These are phyloP conservation scores for Urophycis tenuis DNA, from an alignment of 2,797 vertebrate genomes.

Conservation along the genomic window DNA sequence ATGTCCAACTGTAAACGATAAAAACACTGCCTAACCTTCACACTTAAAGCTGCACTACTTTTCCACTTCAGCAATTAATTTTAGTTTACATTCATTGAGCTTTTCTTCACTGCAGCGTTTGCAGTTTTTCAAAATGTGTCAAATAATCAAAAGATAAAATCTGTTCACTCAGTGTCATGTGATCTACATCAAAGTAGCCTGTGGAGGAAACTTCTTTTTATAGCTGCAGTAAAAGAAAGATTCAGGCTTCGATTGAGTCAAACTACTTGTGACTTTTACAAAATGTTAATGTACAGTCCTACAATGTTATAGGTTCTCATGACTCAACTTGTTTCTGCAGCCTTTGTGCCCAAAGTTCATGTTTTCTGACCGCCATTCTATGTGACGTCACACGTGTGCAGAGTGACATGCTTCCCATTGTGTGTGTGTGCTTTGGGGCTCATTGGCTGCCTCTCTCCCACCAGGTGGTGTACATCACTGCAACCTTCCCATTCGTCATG, in stretches of 20 bases:
- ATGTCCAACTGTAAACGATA: background rate
- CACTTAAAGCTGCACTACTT: background rate
- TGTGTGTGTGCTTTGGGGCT: conserved; percentile 5
- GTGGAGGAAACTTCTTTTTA: background rate
- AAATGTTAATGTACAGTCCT: background rate
- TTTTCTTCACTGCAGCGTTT: background rate
- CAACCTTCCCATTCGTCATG: conserved; percentile 97
- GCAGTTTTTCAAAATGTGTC: background rate
- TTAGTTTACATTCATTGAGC: background rate
- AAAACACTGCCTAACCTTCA: background rate
- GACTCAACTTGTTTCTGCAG: background rate
- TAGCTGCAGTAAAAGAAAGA: background rate
- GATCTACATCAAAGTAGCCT: background rate
- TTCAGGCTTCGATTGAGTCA: background rate
- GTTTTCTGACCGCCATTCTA: background rate
- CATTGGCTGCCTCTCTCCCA: conserved; percentile 15
- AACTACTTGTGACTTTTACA: too few species aligned
- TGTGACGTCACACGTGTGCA: background rate
- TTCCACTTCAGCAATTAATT: background rate
- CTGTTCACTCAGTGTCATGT: background rate
- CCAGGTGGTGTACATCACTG: conserved; percentile 96
- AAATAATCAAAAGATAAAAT: background rate
- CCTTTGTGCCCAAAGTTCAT: background rate
- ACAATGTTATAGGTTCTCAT: background rate
- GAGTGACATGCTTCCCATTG: background rate